Base-by-base conservation (phyloP, 2,888 invertebrate species). In the Yponomeuta sedellus region DNA sequence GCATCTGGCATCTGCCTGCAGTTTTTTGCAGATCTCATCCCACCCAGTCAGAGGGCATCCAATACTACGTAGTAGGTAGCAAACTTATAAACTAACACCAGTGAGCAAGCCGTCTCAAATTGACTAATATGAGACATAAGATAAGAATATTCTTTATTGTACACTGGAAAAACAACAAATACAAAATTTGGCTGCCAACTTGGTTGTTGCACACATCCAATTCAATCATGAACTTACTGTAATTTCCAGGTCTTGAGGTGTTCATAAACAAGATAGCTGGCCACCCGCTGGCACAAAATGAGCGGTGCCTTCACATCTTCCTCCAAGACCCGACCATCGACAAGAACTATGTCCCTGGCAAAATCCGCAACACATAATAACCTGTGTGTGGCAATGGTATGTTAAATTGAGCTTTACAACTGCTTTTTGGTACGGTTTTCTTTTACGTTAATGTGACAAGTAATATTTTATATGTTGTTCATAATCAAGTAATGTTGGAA, bases 251-350 rank as follows among this genome's bases (percentile, higher is more conserved):
- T 71, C 93, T 99, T 77, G 99, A 99, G 93, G 94, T 96, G 80
- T 99, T 99, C 92, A 96, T 99, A 76, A 99, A 99, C 92, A 99
- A 99, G 93, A 98, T 99, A 82, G 99, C 99, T 65, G 99, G 99
- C 67, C 99, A 99, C 91, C 99, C 99, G 3, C 91, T 99, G 81
- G 99, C 99, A 68, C 99, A 99, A 92, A 99, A 99, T 86, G 99
- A 99, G 92, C 94, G 97, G 81, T 99, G 99, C 92, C 94, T 99
- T 79, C 99, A 99, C 89, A 99, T 99, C 97, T 99, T 99, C 92
- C 94, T 99, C 71, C 99, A 99, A 88, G 99, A 99, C 79, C 96
- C 96, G 64, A 95, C 95, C 79, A 99, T 99, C 86, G 99, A 99
- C 92, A 98, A 98, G 93, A 99, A 98, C 92, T 99, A 99, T 90